These are phyloP conservation scores for Melipona beecheii DNA, from an alignment of 2,888 invertebrate genomes.

Conservation along the genomic window DNA sequence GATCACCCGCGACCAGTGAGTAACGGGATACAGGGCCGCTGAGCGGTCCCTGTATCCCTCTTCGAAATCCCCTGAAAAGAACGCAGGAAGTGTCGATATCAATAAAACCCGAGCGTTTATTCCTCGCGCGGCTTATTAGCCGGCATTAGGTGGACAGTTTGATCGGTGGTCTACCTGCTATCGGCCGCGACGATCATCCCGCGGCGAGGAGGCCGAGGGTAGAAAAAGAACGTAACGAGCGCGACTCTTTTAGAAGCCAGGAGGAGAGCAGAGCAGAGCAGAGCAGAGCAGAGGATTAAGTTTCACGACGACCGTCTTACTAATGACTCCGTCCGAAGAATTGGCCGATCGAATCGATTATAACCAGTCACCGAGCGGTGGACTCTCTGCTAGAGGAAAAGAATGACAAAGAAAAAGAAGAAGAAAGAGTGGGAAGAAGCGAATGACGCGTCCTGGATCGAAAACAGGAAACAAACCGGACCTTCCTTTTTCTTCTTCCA, in stretches of 20 bases:
- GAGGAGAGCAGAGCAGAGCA: background rate
- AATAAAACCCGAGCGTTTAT: conserved; percentile 48
- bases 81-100: conserved; percentile 45
- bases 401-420: background rate
- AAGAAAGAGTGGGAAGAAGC: background rate
- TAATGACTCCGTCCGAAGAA: conserved; percentile 69
- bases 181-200: conserved; percentile 42
- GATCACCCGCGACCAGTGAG: background rate
- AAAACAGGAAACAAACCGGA: conserved; percentile 64
- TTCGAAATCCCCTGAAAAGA: background rate
- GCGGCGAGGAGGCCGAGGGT: conserved; percentile 9
- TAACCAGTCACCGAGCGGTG: conserved; percentile 55
- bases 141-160: conserved; percentile 61
- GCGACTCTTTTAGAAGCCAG: background rate
- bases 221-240: background rate
- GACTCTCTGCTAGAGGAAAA: conserved; percentile 11
- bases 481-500: background rate
- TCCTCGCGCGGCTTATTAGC: conserved; percentile 51
- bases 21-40: background rate
- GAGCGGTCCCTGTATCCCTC: background rate
- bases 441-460: conserved; percentile 40
- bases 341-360: conserved; percentile 73
- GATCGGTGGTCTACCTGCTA: conserved; percentile 50
- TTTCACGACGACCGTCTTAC: conserved; percentile 67
- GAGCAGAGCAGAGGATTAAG: conserved; percentile 61